Evolutionary conservation across 2,797 vertebrate species (phyloP), one percentile per base, ranked within the genome.

Genomic region (Scleropages formosus): DNA sequence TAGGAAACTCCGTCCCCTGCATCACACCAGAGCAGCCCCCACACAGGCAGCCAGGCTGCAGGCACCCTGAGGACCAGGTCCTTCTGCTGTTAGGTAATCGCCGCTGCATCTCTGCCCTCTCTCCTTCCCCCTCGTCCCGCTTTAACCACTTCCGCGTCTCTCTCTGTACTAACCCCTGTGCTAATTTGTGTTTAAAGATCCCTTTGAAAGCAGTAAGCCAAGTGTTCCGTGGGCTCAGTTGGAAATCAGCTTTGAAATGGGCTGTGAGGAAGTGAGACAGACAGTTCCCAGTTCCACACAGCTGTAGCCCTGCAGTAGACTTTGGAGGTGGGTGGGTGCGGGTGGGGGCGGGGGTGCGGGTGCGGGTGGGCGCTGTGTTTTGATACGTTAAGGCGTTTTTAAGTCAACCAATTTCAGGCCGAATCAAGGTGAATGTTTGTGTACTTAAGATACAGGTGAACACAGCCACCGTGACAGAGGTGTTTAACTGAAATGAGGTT

Each of bases 71-170:
- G 77, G 90, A 92, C 91, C 90, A 89, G 89, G 88, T 85, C 88
- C 87, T 85, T 87, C 88, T 84, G 73, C 87, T 87, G 92, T 93
- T 93, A 93, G 92, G 92, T 93, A 93, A 93, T 92, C 89, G 89
- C 88, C 85, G 91, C 90, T 92, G 91, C 91, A 92, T 91, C 90
- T 89, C 91, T 79, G 76, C 83, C 86, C 85, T 79, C 75, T 91
- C 84, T n/a, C 88, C 22, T 67, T 9, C 69, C 16, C 4, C 82
- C 88, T 78, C 85, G 85, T 86, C 88, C 83, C 85, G 90, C 83
- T 90, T 82, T 91, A 90, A 91, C 90, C 20, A 84, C 88, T 90
- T 91, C 88, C 84, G 79, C 80, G 26, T 88, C 92, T 91, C 88
- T 88, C 89, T 87, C 89, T 82, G 88, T 84, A 80, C 84, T 86